Evolutionary conservation across 2,113 vertebrate genomes (phyloP), one percentile per base, ranked within the genome.

Genomic region (Lophius piscatorius): DNA sequence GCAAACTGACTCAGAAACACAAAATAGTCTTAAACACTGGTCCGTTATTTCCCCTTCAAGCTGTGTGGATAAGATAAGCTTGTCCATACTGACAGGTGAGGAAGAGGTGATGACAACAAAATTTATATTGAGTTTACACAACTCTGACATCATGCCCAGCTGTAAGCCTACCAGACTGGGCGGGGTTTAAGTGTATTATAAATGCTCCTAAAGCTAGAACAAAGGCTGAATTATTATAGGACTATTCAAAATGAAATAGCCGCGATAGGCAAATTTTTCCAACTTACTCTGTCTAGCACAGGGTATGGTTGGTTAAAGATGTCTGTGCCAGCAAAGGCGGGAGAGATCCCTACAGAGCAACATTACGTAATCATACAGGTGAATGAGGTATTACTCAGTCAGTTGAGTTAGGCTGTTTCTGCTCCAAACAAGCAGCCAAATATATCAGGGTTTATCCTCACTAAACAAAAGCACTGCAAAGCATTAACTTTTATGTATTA

Each of bases 361-460:
- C 26, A 38, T 4, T 31, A 78, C 80, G 86, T 50, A 36, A 64
- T 63, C 14, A 9, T 52, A 78, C 73, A 33, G 56, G 83, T 74
- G 69, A 16, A 6, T 20, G 47, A 33, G 18, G 14, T 35, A 40
- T 28, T 55, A 66, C 51, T 66, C 23, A 74, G 67, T 68, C 69
- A 39, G 70, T 13, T 28, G 13, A 16, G 44, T 45, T 22, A 4
- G 39, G 22, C 6, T 12, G 24, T 57, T 46, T 42, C 17, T 41
- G 16, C 48, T n/a, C 2, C 46, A 61, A 55, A 62, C 63, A 31
- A 69, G 23, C 26, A 38, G 57, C 47, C 82, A 82, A 80, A 74
- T 78, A 80, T 40, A 36, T 13, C 45, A 16, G 9, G 17, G 45
- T 71, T 42, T 38, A 39, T 4, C n/a, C 49, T 68, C 54, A 76